Percentiles rank a stretch among this genome's conserved stretches.
Evolutionary conservation across 2,113 vertebrate genomes (phyloP).

Genomic region (Tragelaphus buxtoni): DNA sequence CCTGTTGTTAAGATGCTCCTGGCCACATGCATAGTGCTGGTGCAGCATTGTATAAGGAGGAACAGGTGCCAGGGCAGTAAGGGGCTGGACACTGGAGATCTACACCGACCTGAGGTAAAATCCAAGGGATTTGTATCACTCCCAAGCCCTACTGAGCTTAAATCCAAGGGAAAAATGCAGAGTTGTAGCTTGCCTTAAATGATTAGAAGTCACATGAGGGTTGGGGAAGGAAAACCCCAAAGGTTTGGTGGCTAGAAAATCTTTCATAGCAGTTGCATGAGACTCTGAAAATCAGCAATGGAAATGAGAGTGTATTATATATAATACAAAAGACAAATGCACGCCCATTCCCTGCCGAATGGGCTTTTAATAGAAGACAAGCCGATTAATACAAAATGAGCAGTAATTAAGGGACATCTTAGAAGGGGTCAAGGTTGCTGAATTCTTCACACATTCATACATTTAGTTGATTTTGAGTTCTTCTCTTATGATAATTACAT

Average conservation of each 20-base stretch:
- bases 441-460: neutral
- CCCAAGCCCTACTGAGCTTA: neutral
- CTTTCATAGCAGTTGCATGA: conserved; percentile 19
- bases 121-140: neutral
- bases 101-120: neutral
- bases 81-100: neutral
- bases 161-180: neutral
- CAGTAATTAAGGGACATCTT: conserved; percentile 35
- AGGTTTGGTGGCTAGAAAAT: conserved; percentile 20
- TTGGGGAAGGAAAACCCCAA: neutral
- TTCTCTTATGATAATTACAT: conserved; percentile 11
- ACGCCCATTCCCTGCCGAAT: neutral
- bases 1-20: neutral
- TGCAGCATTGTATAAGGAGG: neutral
- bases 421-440: neutral
- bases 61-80: neutral
- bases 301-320: conserved; percentile 21
- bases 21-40: neutral
- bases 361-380: conserved; percentile 46
- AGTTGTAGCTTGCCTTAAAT: neutral
- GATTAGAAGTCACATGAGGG: conserved; percentile 36
- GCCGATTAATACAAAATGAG: neutral
- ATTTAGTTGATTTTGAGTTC: conserved; percentile 25
- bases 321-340: conserved; percentile 34
- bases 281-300: conserved; percentile 32